Percentiles rank a stretch among this genome's conserved stretches.
phyloP scores from a whole-genome alignment of 2,888 invertebrate species.

The Petrophora chlorosata region DNA sequence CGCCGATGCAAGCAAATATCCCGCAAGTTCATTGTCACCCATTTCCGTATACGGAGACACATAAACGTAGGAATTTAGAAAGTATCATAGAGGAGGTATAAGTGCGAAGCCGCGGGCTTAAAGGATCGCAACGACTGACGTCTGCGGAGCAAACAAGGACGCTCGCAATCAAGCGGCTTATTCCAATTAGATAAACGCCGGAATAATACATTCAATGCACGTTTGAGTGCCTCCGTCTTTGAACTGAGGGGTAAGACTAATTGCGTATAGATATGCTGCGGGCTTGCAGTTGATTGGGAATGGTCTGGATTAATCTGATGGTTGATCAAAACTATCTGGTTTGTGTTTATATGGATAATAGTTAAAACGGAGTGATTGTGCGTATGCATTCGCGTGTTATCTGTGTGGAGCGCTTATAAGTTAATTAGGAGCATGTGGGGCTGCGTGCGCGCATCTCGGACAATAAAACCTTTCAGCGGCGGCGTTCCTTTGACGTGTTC shows the following conservation, averaged over 20 bases:
- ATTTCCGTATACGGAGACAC: conserved; percentile 36
- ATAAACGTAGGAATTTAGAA: conserved; percentile 36
- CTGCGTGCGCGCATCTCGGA: conserved; percentile 58
- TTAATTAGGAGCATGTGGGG: conserved; percentile 70
- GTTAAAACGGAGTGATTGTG: conserved; percentile 32
- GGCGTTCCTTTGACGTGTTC: conserved; percentile 62
- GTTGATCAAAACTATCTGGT: conserved; percentile 11
- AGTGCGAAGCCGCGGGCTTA: conserved; percentile 1
- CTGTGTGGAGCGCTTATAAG: conserved; percentile 53
- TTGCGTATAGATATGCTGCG: conserved; percentile 36
- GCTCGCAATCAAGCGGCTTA: conserved; percentile 33
- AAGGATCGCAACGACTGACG: conserved; percentile 12
- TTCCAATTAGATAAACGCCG: conserved; percentile 39
- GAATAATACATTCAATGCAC: conserved; percentile 35
- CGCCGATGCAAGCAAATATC: conserved; percentile 42
- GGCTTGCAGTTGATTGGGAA: conserved; percentile 31
- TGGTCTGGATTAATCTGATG: conserved; percentile 20
- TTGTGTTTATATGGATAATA: conserved; percentile 19
- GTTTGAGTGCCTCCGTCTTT: conserved; percentile 31
- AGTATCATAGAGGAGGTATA: conserved; percentile 20
- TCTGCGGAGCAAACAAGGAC: conserved; percentile 31
- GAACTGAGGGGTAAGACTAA: conserved; percentile 39
- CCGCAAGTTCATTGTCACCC: conserved; percentile 76
- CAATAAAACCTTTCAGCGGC: conserved; percentile 71
- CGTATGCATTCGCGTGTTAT: conserved; percentile 42